These are phyloP conservation scores for Catocala sponsa DNA, from an alignment of 2,888 invertebrate species.

Conservation along the genomic window DNA sequence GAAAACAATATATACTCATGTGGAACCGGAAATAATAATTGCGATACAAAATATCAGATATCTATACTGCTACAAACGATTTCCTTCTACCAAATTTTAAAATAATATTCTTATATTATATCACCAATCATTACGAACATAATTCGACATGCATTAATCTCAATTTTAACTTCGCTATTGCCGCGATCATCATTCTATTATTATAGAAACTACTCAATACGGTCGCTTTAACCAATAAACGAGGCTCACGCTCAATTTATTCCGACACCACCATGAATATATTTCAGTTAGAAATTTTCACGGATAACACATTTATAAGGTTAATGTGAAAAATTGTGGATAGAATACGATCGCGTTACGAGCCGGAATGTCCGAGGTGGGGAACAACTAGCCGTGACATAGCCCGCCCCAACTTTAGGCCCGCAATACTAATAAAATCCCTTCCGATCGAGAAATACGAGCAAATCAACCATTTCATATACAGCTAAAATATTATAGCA, in stretches of 20 bases:
- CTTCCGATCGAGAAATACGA: conserved; percentile 13
- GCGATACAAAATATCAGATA: no score
- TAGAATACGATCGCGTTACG: background rate
- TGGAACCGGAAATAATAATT: no score
- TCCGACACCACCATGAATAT: background rate
- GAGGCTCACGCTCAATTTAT: background rate
- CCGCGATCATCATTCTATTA: no score
- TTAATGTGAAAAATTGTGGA: background rate
- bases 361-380: background rate
- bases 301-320: background rate
- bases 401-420: background rate
- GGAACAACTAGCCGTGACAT: conserved; percentile 1
- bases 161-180: no score
- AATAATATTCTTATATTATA: no score
- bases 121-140: no score
- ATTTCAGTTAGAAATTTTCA: background rate
- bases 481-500: background rate
- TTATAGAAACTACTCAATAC: no score
- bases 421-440: conserved; percentile 24
- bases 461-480: conserved; percentile 8
- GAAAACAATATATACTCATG: no score
- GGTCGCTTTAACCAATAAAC: no score
- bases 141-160: no score
- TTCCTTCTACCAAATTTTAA: no score
- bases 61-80: no score